phyloP scores from a whole-genome alignment of 2,888 invertebrate genomes.

The Ochropacha duplaris region DNA sequence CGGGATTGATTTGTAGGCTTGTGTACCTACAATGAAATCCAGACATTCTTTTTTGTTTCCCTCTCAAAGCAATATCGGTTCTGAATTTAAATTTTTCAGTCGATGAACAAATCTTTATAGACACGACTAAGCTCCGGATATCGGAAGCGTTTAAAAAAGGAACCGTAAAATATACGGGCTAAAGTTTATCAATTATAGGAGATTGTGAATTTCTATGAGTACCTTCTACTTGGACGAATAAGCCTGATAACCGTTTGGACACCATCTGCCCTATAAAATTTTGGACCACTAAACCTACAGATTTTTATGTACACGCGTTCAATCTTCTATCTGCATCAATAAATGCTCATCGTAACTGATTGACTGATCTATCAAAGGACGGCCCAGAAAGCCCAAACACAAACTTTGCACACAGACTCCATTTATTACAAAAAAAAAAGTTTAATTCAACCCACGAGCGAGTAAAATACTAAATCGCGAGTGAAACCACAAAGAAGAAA shows the following conservation, averaged over 20 bases:
- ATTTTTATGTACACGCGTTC: too few relatives aligned
- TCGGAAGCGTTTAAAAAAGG: constrained; percentile 11
- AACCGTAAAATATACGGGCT: background rate
- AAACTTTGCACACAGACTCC: too few relatives aligned
- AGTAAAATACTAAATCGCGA: too few relatives aligned
- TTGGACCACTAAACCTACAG: too few relatives aligned
- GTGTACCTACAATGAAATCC: constrained; percentile 36
- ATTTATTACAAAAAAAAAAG: too few relatives aligned
- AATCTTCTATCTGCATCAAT: too few relatives aligned
- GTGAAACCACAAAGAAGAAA: too few relatives aligned
- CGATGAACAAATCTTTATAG: constrained; percentile 54
- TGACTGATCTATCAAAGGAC: too few relatives aligned
- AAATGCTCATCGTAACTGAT: too few relatives aligned
- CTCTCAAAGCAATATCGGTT: constrained; percentile 40
- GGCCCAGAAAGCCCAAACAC: too few relatives aligned
- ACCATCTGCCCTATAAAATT: too few relatives aligned
- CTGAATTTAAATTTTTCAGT: constrained; percentile 56
- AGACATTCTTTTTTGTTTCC: constrained; percentile 35
- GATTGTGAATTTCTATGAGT: background rate
- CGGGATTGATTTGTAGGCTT: constrained; percentile 23
- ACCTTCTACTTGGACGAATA: background rate
- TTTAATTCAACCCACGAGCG: too few relatives aligned
- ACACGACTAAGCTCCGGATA: constrained; percentile 38
- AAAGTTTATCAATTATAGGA: background rate
- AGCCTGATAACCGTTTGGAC: background rate